Conservation (phyloP, 2,888 invertebrate species). For the Lamellibrachia columna region DNA sequence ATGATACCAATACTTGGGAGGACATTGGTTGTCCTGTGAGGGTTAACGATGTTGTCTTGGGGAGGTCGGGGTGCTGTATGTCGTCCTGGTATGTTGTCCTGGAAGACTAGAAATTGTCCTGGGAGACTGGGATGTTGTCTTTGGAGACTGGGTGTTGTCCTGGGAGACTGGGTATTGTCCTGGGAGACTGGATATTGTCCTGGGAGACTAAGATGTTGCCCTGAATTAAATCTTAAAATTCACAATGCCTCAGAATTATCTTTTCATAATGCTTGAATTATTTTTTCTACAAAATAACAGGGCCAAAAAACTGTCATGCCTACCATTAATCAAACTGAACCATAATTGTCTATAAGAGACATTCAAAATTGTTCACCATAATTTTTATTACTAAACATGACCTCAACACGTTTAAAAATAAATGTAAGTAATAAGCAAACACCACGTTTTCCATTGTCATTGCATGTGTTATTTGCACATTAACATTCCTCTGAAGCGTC, state of each 20-base stretch:
- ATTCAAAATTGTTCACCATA: not conserved
- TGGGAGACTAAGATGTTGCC: no score
- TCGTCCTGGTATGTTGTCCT: no score
- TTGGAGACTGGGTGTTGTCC: no score
- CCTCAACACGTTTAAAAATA: not conserved
- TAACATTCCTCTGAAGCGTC: not conserved
- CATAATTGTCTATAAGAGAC: not conserved
- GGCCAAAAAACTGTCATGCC: not conserved
- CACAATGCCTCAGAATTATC: not conserved
- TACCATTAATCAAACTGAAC: not conserved
- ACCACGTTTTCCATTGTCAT: not conserved
- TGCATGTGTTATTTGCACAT: not conserved
- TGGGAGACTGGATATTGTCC: no score
- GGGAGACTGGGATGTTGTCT: no score
- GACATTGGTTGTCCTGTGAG: not conserved
- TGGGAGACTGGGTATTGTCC: no score
- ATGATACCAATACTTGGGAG: not conserved
- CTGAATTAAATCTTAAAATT: not conserved
- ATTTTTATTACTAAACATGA: not conserved
- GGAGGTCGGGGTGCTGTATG: no score
- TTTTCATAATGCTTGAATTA: not conserved
- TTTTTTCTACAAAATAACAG: not conserved
- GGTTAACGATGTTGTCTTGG: no score
- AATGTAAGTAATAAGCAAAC: not conserved
- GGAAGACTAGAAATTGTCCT: no score